phyloP scores from a whole-genome alignment of 2,797 vertebrate species.

The Zenarchopterus dispar region DNA sequence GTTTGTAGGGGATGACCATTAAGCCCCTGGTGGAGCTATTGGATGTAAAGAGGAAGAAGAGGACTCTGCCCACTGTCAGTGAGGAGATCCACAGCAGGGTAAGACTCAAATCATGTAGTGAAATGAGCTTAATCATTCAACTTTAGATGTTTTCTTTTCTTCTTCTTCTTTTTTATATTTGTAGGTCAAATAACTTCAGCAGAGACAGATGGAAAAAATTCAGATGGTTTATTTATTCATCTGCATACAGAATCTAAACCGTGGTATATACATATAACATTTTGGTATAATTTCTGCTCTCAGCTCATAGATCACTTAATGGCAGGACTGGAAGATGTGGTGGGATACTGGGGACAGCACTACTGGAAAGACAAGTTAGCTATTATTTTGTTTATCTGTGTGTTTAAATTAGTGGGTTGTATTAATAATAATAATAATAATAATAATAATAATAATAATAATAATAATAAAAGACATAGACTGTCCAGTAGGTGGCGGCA shows the following conservation, averaged over 20 bases:
- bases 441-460: no score
- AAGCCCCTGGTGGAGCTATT: conserved; percentile 86
- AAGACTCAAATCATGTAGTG: no score
- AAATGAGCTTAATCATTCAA: background rate
- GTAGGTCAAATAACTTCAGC: no score
- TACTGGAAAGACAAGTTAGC: conserved; percentile 92
- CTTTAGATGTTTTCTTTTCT: background rate
- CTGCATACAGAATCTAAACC: no score
- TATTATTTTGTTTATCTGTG: background rate
- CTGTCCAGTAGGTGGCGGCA: conserved; percentile 69
- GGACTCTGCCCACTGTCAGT: conserved; percentile 82
- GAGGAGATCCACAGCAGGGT: conserved; percentile 87
- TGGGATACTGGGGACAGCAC: conserved; percentile 89
- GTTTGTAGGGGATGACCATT: conserved; percentile 86
- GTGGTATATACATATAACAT: no score
- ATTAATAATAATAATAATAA: no score
- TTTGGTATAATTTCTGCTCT: conserved; percentile 13
- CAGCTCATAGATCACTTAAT: conserved; percentile 88
- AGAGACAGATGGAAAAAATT: no score
- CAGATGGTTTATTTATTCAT: no score
- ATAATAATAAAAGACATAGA: background rate
- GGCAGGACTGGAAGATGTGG: conserved; percentile 88
- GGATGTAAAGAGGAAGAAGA: conserved; percentile 87
- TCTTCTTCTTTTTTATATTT: no score
- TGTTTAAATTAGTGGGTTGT: no score